Base-by-base conservation (phyloP, 2,797 vertebrate species). In the Iguana delicatissima region DNA sequence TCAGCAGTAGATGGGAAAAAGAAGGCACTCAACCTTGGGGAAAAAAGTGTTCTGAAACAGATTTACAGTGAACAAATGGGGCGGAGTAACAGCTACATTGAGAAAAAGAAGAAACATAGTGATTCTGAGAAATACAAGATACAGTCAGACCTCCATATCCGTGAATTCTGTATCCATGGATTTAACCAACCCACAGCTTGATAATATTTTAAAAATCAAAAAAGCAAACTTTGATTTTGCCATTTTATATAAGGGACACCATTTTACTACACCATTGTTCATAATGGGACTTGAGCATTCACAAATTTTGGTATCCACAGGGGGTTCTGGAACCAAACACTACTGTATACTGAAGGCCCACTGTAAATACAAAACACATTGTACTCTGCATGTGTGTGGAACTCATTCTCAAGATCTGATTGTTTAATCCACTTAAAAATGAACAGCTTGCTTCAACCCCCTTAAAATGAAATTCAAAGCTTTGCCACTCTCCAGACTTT, bases 1-100 rank as follows among this genome's bases (percentile, higher is more conserved):
- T 87, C 82, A 88, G 62, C 74, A 92, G n/a, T 42, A 92, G 32
- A 77, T 59, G 57, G 74, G 22, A 10, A 26, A 29, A 13, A 7
- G 46, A 62, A 69, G 62, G 57, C 4, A 32, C 52, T 77, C 14
- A 26, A 84, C 24, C 12, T 42, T 74, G 12, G 13, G 24, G 87
- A 84, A 42, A 1, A 57, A 91, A 82, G 72, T 26, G 4, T 77
- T 52, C 59, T 67, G n/a, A 87, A 59, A 5, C 10, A 86, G 79
- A 69, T 55, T 16, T 57, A 38, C 26, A 57, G 13, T 38, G 32
- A 32, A 81, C 50, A 24, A 35, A 82, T 29, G 7, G 1, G 18
- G 1, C 3, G 81, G 4, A 52, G 55, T 16, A 72, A 85, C 24
- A 2, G 2, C 42, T 67, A 77, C 10, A 24, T 64, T 50, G 62